Percentiles rank a stretch among this genome's conserved stretches.
Evolutionary conservation across 30 jellyfish, hydroid and myxozoan genomes (phyloP).

Genomic region (Euphysa ruthae): DNA sequence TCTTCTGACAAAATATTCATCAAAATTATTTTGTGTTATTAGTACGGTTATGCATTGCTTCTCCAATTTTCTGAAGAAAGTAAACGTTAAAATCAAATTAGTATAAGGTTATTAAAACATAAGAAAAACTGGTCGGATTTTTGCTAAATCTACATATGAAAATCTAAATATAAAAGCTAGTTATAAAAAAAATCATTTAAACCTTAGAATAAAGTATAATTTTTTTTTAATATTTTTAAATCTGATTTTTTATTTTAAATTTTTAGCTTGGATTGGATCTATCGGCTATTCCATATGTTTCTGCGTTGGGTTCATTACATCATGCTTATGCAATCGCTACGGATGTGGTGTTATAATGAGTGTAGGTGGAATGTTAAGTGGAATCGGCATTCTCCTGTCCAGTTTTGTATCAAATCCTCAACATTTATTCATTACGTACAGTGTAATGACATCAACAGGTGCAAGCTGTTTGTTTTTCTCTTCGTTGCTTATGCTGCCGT

Average conservation of each 20-base stretch:
- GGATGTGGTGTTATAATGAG: constrained; percentile 18
- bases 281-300: constrained; percentile 21
- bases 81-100: not conserved
- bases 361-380: constrained; percentile 21
- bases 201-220: too few relatives aligned
- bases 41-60: too few relatives aligned
- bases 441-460: constrained; percentile 16
- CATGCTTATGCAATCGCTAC: constrained; percentile 10
- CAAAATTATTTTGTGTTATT: too few relatives aligned
- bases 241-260: not conserved
- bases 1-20: too few relatives aligned
- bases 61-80: too few relatives aligned
- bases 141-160: too few relatives aligned
- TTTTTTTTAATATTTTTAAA: not conserved
- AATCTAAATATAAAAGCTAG: too few relatives aligned
- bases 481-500: constrained; percentile 19
- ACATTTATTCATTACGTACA: constrained; percentile 1
- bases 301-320: constrained; percentile 10
- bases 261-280: constrained; percentile 44
- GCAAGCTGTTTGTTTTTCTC: constrained; percentile 16
- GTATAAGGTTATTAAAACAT: too few relatives aligned
- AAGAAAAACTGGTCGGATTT: too few relatives aligned
- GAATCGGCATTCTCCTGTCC: constrained; percentile 16
- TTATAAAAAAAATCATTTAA: too few relatives aligned
- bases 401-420: constrained; percentile 1